These are phyloP conservation scores for Florisuga fusca DNA, from an alignment of 2,797 vertebrate species.

Conservation along the genomic window DNA sequence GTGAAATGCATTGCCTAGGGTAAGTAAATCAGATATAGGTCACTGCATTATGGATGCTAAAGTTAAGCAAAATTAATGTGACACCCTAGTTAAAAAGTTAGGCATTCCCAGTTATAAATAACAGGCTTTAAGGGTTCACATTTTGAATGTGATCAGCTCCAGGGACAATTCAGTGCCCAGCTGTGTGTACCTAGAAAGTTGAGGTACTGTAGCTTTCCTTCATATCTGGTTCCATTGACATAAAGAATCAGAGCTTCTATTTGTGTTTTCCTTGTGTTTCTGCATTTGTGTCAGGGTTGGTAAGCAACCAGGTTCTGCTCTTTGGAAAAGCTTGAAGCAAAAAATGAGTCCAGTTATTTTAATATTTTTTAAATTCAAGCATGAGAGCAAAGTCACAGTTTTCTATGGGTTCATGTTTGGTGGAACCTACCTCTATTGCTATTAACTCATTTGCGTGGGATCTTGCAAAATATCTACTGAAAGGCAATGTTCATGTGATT, in stretches of 20 bases:
- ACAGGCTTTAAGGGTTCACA: not conserved
- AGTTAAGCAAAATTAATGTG: not conserved
- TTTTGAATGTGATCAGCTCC: not conserved
- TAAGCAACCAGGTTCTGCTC: not conserved
- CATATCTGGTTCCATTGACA: not conserved
- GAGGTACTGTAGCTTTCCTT: not conserved
- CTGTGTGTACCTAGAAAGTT: not conserved
- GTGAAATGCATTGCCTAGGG: not conserved
- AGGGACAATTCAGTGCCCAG: slow-evolving; percentile 8
- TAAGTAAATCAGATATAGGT: not conserved
- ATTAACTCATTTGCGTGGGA: not conserved
- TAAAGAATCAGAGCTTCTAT: not conserved
- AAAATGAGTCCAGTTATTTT: not conserved
- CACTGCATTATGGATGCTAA: not conserved
- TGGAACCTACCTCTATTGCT: not conserved
- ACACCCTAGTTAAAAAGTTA: not conserved
- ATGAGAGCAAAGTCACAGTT: not conserved
- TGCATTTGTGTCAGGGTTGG: not conserved
- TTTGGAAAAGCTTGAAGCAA: not conserved
- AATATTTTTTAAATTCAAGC: not conserved
- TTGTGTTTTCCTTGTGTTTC: not conserved
- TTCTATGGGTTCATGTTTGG: not conserved
- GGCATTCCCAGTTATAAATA: not conserved
- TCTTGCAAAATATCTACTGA: not conserved
- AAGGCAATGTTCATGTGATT: not conserved